Evolutionary conservation across 2,888 invertebrate genomes (phyloP), one percentile per base, ranked within the genome.

Genomic region (Chymomyza amoena): DNA sequence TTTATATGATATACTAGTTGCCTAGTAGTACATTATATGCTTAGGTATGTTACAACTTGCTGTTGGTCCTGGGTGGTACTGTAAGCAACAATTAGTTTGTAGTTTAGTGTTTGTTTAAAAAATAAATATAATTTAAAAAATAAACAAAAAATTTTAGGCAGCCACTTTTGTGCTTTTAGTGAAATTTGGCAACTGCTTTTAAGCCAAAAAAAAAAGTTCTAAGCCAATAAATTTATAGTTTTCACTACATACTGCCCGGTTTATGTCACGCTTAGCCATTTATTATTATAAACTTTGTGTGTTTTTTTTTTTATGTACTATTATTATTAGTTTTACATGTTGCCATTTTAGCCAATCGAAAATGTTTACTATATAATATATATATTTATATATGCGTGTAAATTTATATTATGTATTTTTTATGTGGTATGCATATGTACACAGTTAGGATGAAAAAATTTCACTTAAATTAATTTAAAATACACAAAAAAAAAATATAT

Each of bases 371-470:
- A 75, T 79, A 68, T 70, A 57, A 45, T 65, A 50, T 72, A 68
- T 76, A 66, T 75, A 64, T 71, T 73, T 70, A 75, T 65, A 64
- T 68, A 68, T 68, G 66, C 75, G 57, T 75, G 20, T 20, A 25
- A n/a, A 39, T 28, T 61, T 61, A 18, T 28, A 28, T 18, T 78
- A 70, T 67, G 72, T 68, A 66, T 57, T 66, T 57, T 66, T 78
- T 76, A 76, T 68, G 64, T 76, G 73, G 73, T 81, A 77, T 77
- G 81, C 73, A 79, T 82, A 83, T 83, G 70, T 83, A 83, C 84
- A 83, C 9, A 25, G n/a, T 59, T 36, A 61, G 39, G n/a, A 32
- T 61, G 36, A 61, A 61, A 39, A 18, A 39, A 45, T 45, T 69
- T 66, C 13, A n/a, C n/a, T 81, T 75, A 83, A 84, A 74, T 78